Evolutionary conservation across 2,888 invertebrate species (phyloP).

Genomic region (Amiota minor): DNA sequence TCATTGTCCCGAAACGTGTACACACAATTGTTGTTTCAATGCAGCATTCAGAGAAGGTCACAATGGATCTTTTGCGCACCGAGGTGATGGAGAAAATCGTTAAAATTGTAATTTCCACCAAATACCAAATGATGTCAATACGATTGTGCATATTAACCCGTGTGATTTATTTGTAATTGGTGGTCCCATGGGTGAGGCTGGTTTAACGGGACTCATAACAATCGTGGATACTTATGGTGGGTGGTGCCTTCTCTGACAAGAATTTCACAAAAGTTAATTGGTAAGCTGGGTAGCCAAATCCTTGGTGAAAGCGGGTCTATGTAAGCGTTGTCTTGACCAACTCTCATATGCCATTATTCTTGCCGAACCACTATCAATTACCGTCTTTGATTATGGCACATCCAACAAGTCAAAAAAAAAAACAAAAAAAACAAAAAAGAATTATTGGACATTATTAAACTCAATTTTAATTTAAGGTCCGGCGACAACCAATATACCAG

Average conservation of each 20-base stretch:
- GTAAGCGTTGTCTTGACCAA: constrained; percentile 96
- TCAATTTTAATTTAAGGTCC: constrained; percentile 97
- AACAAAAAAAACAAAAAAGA: no score
- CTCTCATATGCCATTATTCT: constrained; percentile 99
- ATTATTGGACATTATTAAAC: constrained; percentile 88
- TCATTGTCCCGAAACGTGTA: constrained; percentile 95
- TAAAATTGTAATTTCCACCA: constrained; percentile 91
- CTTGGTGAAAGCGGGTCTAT: constrained; percentile 93
- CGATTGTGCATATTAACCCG: constrained; percentile 97
- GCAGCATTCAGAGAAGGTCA: constrained; percentile 95
- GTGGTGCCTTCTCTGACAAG: constrained; percentile 99
- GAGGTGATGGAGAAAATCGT: constrained; percentile 93
- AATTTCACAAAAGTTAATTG: no score
- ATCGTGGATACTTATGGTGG: constrained; percentile 99
- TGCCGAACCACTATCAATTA: constrained; percentile 96
- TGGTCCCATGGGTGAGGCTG: constrained; percentile 98
- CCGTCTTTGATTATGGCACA: constrained; percentile 97
- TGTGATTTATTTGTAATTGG: constrained; percentile 97
- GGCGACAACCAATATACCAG: no score
- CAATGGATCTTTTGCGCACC: constrained; percentile 85
- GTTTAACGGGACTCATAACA: constrained; percentile 97
- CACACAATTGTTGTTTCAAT: constrained; percentile 98
- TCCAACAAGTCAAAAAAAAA: constrained; percentile 91
- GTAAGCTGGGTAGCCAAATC: constrained; percentile 99
- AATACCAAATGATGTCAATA: constrained; percentile 92